Percentiles rank a stretch among this genome's conserved stretches.
phyloP scores from a whole-genome alignment of 2,797 vertebrate species.

The Neosalanx taihuensis region DNA sequence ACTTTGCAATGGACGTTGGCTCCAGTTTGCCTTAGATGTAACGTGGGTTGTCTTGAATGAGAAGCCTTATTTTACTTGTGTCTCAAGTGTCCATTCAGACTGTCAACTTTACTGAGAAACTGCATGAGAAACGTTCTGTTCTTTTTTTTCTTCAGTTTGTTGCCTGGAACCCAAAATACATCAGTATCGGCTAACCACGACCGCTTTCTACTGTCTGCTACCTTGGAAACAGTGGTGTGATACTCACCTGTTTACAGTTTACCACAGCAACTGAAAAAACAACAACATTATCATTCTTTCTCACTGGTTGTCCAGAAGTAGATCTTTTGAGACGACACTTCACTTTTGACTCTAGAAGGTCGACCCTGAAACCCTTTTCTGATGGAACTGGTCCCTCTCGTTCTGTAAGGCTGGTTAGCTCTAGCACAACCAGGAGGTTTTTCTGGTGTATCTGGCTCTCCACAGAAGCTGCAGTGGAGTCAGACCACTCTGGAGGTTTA shows the following conservation, averaged over 20 bases:
- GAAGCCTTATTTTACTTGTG: neutral
- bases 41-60: neutral
- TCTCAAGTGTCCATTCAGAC: neutral
- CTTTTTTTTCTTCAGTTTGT: neutral
- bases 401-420: neutral
- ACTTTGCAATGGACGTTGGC: no score
- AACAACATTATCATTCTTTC: neutral
- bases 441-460: conserved; percentile 6
- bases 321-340: conserved; percentile 1
- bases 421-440: conserved; percentile 21
- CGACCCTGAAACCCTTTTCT: neutral
- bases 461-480: conserved; percentile 42
- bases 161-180: neutral
- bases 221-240: conserved; percentile 42
- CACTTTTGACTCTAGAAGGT: conserved; percentile 2
- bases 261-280: conserved; percentile 30
- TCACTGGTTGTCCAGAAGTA: neutral
- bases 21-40: no score
- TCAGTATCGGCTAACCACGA: neutral
- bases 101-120: neutral
- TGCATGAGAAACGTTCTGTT: no score
- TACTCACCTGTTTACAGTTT: conserved; percentile 44
- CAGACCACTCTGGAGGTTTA: conserved; percentile 25
- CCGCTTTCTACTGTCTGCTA: conserved; percentile 33
- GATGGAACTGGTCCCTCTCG: neutral